Conservation (phyloP, 2,113 vertebrate species). For the Heliornis fulica region DNA sequence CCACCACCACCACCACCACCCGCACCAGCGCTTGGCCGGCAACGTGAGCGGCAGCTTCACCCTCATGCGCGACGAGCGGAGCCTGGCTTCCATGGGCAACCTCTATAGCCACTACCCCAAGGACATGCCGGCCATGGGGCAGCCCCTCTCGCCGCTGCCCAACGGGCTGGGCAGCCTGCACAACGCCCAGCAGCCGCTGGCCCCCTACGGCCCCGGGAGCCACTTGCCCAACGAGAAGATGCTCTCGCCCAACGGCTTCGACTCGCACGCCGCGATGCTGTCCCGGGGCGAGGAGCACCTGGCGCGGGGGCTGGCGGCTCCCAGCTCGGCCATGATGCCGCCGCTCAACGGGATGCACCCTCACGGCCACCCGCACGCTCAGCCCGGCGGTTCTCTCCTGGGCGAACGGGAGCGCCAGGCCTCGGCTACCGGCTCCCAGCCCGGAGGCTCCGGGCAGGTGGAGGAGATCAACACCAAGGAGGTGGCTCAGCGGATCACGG, state of each 20-base stretch:
- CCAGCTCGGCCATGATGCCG: constrained; percentile 86
- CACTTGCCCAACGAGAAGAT: constrained; percentile 93
- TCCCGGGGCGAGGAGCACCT: constrained; percentile 91
- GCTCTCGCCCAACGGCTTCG: constrained; percentile 90
- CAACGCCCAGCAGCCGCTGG: constrained; percentile 88
- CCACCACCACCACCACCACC: constrained; percentile 85
- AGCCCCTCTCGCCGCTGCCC: constrained; percentile 89
- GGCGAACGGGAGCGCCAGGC: constrained; percentile 82
- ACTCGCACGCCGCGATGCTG: constrained; percentile 91
- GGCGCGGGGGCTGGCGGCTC: constrained; percentile 84
- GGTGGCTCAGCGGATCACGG: constrained; percentile 95
- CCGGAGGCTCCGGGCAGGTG: constrained; percentile 84
- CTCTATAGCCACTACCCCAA: constrained; percentile 95
- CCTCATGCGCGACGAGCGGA: constrained; percentile 93
- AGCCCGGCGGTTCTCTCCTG: constrained; percentile 82
- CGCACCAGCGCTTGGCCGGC: constrained; percentile 87
- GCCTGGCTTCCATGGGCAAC: constrained; percentile 92
- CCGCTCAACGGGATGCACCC: constrained; percentile 87
- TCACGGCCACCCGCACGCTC: constrained; percentile 85
- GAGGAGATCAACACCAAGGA: constrained; percentile 99
- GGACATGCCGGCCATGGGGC: constrained; percentile 93
- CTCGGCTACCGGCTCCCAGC: constrained; percentile 76
- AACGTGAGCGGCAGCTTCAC: constrained; percentile 96
- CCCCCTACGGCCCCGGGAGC: constrained; percentile 84
- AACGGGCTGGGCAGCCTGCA: constrained; percentile 91